Percentiles rank a stretch among this genome's conserved stretches.
phyloP scores from a whole-genome alignment of 2,797 vertebrate genomes.

The Brachymystax lenok region DNA sequence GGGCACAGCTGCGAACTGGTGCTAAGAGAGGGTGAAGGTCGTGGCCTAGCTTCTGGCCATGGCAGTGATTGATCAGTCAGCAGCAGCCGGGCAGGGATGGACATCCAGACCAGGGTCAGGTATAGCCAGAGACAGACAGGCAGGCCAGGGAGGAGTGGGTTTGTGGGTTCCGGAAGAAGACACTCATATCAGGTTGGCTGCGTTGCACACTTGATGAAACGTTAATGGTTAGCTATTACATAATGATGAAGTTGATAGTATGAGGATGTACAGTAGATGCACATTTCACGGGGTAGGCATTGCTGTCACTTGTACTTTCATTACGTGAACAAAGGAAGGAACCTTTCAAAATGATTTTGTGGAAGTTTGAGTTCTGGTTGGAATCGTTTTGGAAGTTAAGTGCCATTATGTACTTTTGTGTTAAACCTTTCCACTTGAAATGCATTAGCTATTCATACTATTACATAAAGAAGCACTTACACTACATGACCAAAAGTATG shows the following conservation, averaged over 20 bases:
- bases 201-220: background rate
- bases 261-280: background rate
- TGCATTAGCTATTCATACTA: background rate
- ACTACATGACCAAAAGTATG: too few species aligned
- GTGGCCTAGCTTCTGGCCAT: slow-evolving; percentile 32
- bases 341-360: background rate
- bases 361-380: background rate
- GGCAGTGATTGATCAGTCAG: slow-evolving; percentile 48
- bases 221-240: background rate
- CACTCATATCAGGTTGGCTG: slow-evolving; percentile 26
- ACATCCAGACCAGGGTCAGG: background rate
- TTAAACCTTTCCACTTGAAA: background rate
- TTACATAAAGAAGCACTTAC: background rate
- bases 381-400: background rate
- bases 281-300: background rate
- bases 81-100: slow-evolving; percentile 13
- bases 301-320: background rate
- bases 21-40: slow-evolving; percentile 37
- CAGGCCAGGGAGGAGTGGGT: background rate
- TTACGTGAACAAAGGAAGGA: background rate
- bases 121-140: slow-evolving; percentile 7
- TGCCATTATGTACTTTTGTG: slow-evolving; percentile 1
- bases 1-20: slow-evolving; percentile 42
- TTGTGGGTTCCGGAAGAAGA: background rate
- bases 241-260: background rate